Percentiles rank a stretch among this genome's conserved stretches.
Conservation (phyloP, 2,113 vertebrate species). For the Eretmochelys imbricata region DNA sequence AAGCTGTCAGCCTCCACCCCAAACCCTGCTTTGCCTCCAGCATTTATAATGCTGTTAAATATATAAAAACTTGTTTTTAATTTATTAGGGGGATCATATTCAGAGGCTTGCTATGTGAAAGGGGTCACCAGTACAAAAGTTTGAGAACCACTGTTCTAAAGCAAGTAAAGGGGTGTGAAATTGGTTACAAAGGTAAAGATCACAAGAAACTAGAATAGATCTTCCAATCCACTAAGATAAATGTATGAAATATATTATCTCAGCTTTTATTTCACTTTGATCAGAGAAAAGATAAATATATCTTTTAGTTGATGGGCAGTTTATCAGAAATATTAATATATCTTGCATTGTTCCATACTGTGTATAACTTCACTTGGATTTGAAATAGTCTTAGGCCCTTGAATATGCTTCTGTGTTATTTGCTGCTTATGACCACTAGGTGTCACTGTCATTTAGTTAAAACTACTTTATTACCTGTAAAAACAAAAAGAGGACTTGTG, state of each 20-base stretch:
- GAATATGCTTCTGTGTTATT: no score
- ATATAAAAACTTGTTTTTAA: no score
- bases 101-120: no score
- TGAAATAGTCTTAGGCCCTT: not conserved
- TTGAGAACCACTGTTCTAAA: not conserved
- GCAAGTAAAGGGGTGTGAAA: rapidly evolving
- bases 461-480: not conserved
- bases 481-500: no score
- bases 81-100: no score
- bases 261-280: no score
- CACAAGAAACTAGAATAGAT: not conserved
- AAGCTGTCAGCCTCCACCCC: no score
- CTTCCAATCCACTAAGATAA: not conserved
- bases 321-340: not conserved
- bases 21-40: no score
- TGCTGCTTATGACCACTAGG: not conserved
- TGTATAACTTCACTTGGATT: not conserved
- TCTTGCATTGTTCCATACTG: rapidly evolving
- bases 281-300: no score
- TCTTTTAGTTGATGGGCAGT: not conserved
- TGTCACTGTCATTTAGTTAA: not conserved
- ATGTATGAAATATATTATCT: rapidly evolving
- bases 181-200: not conserved
- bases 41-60: no score
- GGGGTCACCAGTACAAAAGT: no score